Base-by-base conservation (phyloP, 2,797 vertebrate species). In the Gallirallus australis region DNA sequence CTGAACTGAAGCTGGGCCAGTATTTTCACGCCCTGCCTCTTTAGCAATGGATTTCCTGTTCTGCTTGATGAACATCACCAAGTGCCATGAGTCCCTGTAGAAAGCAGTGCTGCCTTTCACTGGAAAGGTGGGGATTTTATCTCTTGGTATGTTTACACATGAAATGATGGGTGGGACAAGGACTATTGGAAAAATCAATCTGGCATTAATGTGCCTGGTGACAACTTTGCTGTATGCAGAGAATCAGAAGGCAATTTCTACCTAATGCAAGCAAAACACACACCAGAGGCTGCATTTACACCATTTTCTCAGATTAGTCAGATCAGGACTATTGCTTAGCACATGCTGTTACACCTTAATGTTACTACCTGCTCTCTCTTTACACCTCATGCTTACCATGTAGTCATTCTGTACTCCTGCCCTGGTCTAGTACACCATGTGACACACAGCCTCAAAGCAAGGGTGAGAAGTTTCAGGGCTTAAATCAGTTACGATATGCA, bases 11-110 rank as follows among this genome's bases (percentile, higher is more conserved):
- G 69, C 12, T 15, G 42, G 52, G 39, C 25, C n/a, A 25, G 8
- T 64, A 48, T 63, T 83, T 93, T 91, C 7, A 4, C 18, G 76
- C 4, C 6, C 11, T 48, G 27, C 7, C 25, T 83, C 57, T 69
- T 91, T 15, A 90, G 87, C 54, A 75, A 72, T 52, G 57, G 45
- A 82, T 93, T 94, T 95, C 42, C 63, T 84, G 63, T 60, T 60
- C 56, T 91, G 9, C 28, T 4, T 16, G 59, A 66, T 70, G 50
- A 83, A n/a, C 3, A 5, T 71, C 63, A 66, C 18, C 73, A 70
- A 83, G 56, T 33, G 63, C 20, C 48, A 53, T 17, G 78, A 65
- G 27, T 39, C 53, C 21, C 48, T 24, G 11, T 35, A 81, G 65
- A 68, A 96, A 52, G 15, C 70, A 23, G 48, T 89, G 52, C 48